These are phyloP conservation scores for Hirtodrosophila alboralis DNA, from an alignment of 2,888 invertebrate species.

Conservation along the genomic window DNA sequence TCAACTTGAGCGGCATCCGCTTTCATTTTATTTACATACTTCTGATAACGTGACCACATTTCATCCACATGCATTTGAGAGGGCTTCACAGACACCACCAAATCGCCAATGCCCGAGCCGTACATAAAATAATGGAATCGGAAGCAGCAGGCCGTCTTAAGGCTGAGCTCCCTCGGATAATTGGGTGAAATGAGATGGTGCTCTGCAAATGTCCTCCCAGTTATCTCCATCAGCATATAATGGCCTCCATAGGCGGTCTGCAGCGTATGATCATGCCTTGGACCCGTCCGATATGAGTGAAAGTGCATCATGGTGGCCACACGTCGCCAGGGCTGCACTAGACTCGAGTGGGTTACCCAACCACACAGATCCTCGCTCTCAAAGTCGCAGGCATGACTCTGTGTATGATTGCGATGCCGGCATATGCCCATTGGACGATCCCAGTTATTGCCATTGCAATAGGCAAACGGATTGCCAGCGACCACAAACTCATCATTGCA, in stretches of 20 bases:
- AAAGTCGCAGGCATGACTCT: conserved; percentile 78
- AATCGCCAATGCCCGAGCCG: conserved; percentile 86
- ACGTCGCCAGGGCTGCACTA: conserved; percentile 90
- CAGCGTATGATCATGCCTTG: conserved; percentile 90
- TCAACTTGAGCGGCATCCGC: conserved; percentile 31
- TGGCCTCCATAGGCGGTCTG: conserved; percentile 87
- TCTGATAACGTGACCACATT: conserved; percentile 25
- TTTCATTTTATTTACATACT: conserved; percentile 28
- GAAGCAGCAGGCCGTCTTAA: conserved; percentile 85
- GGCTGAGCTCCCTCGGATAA: conserved; percentile 85
- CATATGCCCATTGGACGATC: conserved; percentile 88
- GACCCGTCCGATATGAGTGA: conserved; percentile 86
- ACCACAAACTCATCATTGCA: conserved; percentile 88
- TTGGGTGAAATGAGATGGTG: conserved; percentile 90
- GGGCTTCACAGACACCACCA: conserved; percentile 86
- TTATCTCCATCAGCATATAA: conserved; percentile 92
- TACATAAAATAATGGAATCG: conserved; percentile 92
- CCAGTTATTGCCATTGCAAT: conserved; percentile 90
- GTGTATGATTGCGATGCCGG: conserved; percentile 51
- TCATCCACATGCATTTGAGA: conserved; percentile 71
- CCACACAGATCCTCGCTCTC: conserved; percentile 88
- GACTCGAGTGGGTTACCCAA: conserved; percentile 89
- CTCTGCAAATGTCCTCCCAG: background rate
- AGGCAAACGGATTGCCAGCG: conserved; percentile 87
- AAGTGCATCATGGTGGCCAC: conserved; percentile 85